These are phyloP conservation scores for Zaprionus africanus DNA, from an alignment of 1,140 invertebrate species.

Conservation along the genomic window DNA sequence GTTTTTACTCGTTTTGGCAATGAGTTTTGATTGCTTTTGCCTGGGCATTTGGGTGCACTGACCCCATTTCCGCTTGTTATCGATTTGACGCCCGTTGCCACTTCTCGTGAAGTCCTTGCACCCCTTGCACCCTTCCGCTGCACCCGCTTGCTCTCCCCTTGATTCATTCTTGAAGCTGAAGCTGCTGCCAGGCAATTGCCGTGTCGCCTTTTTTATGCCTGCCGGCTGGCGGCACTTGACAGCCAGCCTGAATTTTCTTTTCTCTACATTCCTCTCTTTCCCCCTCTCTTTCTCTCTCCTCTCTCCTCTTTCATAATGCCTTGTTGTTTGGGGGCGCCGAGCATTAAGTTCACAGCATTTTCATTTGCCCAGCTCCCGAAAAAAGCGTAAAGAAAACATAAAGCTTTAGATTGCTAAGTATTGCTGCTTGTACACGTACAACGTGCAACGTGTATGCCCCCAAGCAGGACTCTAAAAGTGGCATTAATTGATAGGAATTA, in stretches of 20 bases:
- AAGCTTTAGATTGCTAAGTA: constrained; percentile 28
- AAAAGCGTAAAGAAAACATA: constrained; percentile 22
- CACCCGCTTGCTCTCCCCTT: constrained; percentile 23
- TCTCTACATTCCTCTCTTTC: constrained; percentile 28
- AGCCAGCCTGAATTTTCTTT: constrained; percentile 56
- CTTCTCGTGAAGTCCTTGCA: neutral
- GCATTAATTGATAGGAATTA: constrained; percentile 30
- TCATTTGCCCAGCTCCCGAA: constrained; percentile 42
- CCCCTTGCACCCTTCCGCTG: constrained; percentile 20
- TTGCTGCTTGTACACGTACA: constrained; percentile 34
- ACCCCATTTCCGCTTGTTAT: constrained; percentile 81
- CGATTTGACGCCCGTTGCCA: constrained; percentile 61
- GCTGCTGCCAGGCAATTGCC: constrained; percentile 48
- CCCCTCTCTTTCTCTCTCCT: neutral
- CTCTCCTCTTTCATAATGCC: constrained; percentile 14
- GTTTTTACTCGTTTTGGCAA: constrained; percentile 69
- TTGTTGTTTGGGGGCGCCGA: constrained; percentile 4
- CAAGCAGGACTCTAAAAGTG: neutral
- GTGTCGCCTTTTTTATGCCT: constrained; percentile 63
- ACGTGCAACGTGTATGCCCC: constrained; percentile 1
- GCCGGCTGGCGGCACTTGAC: constrained; percentile 68
- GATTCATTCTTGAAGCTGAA: neutral
- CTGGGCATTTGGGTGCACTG: constrained; percentile 76
- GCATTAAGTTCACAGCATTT: constrained; percentile 54
- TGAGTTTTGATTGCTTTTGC: constrained; percentile 81